A percentile compares a stretch with the other conserved stretches of the same genome.
phyloP scores from a whole-genome alignment of 2,797 vertebrate species.

The Loriculus beryllinus region DNA sequence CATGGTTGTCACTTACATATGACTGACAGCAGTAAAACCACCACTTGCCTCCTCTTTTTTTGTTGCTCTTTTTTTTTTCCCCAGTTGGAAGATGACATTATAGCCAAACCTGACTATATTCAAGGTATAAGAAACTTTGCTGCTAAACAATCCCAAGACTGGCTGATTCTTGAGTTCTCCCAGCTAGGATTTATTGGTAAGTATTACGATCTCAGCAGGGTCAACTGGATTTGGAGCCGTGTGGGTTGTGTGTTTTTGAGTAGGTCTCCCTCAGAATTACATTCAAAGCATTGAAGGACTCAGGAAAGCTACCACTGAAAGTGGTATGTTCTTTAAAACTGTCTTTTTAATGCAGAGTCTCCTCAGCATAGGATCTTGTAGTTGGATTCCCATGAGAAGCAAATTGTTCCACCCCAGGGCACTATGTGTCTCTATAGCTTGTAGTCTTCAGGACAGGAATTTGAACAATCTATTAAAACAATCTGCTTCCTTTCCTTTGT shows the following conservation, averaged over 20 bases:
- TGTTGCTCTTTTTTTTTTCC: background rate
- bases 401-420: background rate
- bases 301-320: background rate
- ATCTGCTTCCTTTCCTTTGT: background rate
- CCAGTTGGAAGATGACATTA: constrained; percentile 89
- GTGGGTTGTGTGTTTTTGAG: background rate
- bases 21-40: background rate
- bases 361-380: background rate
- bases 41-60: background rate
- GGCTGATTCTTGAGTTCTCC: constrained; percentile 89
- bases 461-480: background rate
- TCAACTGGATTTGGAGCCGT: background rate
- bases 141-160: constrained; percentile 67
- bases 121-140: constrained; percentile 76
- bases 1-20: background rate
- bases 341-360: background rate
- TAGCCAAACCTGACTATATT: constrained; percentile 81
- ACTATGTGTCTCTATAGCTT: background rate
- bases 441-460: background rate
- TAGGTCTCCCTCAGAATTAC: background rate
- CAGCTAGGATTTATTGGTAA: constrained; percentile 91
- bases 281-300: background rate
- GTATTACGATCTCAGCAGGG: background rate
- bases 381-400: background rate
- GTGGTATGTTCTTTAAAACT: background rate